Evolutionary conservation across 2,797 vertebrate genomes (phyloP).

Genomic region (Etheostoma nigrum): DNA sequence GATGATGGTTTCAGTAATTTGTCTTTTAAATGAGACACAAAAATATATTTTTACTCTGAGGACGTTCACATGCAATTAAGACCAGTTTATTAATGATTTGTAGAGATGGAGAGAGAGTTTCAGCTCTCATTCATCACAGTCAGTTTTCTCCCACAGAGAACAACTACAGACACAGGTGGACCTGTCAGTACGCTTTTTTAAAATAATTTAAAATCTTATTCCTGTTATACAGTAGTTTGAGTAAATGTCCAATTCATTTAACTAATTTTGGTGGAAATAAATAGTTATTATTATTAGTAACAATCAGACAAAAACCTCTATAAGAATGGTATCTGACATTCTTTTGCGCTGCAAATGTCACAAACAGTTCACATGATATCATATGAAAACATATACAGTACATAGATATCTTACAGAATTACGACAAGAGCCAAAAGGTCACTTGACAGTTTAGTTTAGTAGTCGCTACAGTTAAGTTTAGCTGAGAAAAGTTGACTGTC

Average conservation of each 20-base stretch:
- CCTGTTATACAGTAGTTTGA: neutral
- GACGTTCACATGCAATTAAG: slow-evolving; percentile 59
- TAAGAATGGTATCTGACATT: neutral
- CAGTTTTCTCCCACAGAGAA: slow-evolving; percentile 20
- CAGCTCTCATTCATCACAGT: slow-evolving; percentile 36
- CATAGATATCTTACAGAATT: too few species aligned
- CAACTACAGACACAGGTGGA: neutral
- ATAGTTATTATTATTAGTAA: neutral
- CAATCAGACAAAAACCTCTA: neutral
- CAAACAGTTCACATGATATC: too few species aligned
- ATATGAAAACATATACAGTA: too few species aligned
- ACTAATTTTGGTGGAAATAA: too few species aligned
- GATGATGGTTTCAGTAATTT: slow-evolving; percentile 47
- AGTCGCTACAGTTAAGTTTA: too few species aligned
- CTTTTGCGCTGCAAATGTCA: neutral
- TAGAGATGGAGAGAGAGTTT: slow-evolving; percentile 16
- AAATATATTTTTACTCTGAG: slow-evolving; percentile 53
- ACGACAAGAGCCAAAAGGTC: too few species aligned
- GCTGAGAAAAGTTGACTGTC: too few species aligned
- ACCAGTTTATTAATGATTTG: slow-evolving; percentile 46
- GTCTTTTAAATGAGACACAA: slow-evolving; percentile 56
- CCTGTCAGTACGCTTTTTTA: neutral
- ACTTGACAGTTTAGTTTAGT: too few species aligned
- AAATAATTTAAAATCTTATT: neutral
- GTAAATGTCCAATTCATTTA: neutral